A percentile compares a stretch with the other conserved stretches of the same genome.
Conservation (phyloP, 1,140 invertebrate species). For the Macrobrachium rosenbergii region DNA sequence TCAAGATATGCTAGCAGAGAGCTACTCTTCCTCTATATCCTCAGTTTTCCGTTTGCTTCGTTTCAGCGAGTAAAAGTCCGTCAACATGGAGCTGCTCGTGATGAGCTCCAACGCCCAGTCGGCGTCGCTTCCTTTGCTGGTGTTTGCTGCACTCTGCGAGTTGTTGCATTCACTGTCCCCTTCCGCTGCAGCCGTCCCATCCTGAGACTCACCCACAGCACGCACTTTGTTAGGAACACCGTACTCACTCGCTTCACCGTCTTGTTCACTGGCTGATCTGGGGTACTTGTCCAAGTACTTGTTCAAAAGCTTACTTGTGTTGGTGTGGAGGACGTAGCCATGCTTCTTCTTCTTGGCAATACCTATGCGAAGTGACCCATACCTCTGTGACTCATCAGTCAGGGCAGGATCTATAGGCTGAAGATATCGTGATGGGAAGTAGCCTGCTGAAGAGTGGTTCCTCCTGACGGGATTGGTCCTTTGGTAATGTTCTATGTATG, state of each 20-base stretch:
- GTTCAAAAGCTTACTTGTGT: slow-evolving; percentile 30
- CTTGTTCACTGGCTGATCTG: not conserved
- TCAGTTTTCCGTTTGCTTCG: not conserved
- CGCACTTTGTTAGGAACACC: not conserved
- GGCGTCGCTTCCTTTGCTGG: not conserved
- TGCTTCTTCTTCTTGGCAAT: slow-evolving; percentile 35
- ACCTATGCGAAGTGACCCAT: slow-evolving; percentile 36
- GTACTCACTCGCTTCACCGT: not conserved
- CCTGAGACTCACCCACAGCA: not conserved
- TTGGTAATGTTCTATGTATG: slow-evolving; percentile 12
- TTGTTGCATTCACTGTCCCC: slow-evolving; percentile 15
- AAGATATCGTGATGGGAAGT: slow-evolving; percentile 45
- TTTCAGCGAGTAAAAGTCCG: slow-evolving; percentile 48
- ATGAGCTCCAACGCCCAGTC: slow-evolving; percentile 50
- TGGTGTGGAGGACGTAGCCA: slow-evolving; percentile 18
- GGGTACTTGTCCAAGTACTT: slow-evolving; percentile 2
- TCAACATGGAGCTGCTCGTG: slow-evolving; percentile 44
- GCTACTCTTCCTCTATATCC: not conserved
- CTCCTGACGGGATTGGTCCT: slow-evolving; percentile 33
- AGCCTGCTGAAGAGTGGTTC: slow-evolving; percentile 50
- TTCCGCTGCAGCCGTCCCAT: not conserved
- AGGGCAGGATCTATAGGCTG: slow-evolving; percentile 12
- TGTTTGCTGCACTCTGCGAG: slow-evolving; percentile 3
- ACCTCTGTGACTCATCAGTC: slow-evolving; percentile 28
- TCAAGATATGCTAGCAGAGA: not conserved